phyloP scores from a whole-genome alignment of 2,113 vertebrate genomes.

The Corvus hawaiiensis region DNA sequence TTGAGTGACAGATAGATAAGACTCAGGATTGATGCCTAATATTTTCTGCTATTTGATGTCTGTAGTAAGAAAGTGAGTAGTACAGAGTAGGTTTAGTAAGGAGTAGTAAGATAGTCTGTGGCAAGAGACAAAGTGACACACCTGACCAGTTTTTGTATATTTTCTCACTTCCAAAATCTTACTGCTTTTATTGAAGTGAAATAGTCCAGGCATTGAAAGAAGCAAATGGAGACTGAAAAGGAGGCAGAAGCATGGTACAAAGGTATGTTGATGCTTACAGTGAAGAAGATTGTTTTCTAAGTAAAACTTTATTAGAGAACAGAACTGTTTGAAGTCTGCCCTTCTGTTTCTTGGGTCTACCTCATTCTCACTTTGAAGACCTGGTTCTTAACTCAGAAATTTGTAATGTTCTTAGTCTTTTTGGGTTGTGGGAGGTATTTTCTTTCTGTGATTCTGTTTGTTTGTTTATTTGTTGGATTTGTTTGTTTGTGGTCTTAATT shows the following conservation, averaged over 20 bases:
- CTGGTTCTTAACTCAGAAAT: background rate
- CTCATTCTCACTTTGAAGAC: background rate
- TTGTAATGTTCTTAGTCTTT: background rate
- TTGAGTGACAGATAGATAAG: background rate
- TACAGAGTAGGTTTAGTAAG: background rate
- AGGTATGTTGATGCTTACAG: too few species aligned
- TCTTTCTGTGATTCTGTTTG: rapidly evolving
- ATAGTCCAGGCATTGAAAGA: background rate
- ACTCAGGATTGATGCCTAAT: background rate
- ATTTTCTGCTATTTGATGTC: background rate
- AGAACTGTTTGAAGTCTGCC: background rate
- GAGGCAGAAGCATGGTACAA: background rate
- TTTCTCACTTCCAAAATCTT: background rate
- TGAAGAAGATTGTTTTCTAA: background rate
- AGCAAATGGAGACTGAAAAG: background rate
- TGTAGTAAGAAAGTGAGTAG: background rate
- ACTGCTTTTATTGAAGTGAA: background rate
- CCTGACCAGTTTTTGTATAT: background rate
- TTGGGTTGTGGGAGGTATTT: background rate
- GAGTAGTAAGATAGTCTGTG: background rate
- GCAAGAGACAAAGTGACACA: background rate
- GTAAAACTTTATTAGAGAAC: background rate
- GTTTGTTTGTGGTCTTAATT: background rate
- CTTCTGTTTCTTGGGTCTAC: background rate
- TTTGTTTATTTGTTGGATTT: background rate